Evolutionary conservation across 2,113 vertebrate species (phyloP).

Genomic region (Pelecanus crispus): DNA sequence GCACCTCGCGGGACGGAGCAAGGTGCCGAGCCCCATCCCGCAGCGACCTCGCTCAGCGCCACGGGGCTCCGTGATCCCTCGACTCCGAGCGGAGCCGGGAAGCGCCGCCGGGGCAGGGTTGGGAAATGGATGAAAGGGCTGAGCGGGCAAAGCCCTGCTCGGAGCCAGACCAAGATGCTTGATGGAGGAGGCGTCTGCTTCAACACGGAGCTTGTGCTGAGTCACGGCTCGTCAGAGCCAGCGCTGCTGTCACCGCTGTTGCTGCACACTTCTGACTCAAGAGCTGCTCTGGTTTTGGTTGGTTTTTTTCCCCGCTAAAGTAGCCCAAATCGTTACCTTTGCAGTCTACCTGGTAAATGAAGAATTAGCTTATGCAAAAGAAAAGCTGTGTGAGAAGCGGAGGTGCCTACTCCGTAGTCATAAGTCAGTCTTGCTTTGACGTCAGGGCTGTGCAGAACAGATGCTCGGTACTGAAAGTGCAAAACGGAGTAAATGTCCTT

Average conservation of each 20-base stretch:
- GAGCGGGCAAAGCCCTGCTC: not conserved
- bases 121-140: not conserved
- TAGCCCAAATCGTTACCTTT: not conserved
- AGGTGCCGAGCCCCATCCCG: not conserved
- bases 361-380: rapidly evolving
- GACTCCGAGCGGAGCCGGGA: not conserved
- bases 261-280: not conserved
- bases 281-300: not conserved
- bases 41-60: not conserved
- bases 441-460: not conserved
- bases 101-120: too few species aligned
- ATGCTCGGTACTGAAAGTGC: rapidly evolving
- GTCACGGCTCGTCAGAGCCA: not conserved
- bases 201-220: not conserved
- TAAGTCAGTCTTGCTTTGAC: not conserved
- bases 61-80: not conserved
- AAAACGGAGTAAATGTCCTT: not conserved
- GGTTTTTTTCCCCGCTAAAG: not conserved
- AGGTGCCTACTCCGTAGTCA: not conserved
- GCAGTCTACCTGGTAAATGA: rapidly evolving
- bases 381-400: not conserved
- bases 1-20: rapidly evolving
- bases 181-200: not conserved
- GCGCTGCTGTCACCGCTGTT: not conserved
- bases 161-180: not conserved